These are phyloP conservation scores for Lasius platythorax DNA, from an alignment of 2,888 invertebrate genomes.

Conservation along the genomic window DNA sequence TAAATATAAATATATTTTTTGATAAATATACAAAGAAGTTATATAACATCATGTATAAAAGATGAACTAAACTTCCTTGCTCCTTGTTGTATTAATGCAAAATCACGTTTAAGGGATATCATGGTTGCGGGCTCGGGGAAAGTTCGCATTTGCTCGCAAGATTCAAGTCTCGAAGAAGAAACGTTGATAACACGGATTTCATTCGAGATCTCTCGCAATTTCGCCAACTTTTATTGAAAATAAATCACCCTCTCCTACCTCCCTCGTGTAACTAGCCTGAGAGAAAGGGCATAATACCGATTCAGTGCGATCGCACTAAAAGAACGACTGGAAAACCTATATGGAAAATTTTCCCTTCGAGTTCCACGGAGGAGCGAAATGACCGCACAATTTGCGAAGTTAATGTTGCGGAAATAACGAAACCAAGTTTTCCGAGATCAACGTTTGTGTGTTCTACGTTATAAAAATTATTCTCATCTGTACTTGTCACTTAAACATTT, in stretches of 20 bases:
- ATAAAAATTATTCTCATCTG: slow-evolving; percentile 9
- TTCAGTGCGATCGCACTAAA: not conserved
- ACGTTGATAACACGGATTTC: slow-evolving; percentile 27
- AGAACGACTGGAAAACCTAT: not conserved
- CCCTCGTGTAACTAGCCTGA: not conserved
- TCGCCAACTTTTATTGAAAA: slow-evolving; percentile 36
- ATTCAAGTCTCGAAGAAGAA: slow-evolving; percentile 18
- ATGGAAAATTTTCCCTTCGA: slow-evolving; percentile 12
- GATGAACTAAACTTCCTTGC: slow-evolving; percentile 15
- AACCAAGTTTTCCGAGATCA: not conserved
- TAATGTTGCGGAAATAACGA: slow-evolving; percentile 18
- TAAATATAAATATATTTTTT: not conserved
- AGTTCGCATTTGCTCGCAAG: slow-evolving; percentile 26
- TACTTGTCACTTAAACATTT: not conserved
- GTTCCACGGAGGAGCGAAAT: not conserved
- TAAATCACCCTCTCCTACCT: slow-evolving; percentile 17
- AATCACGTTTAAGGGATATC: slow-evolving; percentile 47
- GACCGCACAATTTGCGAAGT: not conserved
- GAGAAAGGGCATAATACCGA: not conserved
- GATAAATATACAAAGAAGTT: not conserved
- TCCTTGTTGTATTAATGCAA: slow-evolving; percentile 33
- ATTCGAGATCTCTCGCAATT: not conserved
- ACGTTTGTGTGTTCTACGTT: not conserved
- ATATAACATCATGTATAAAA: not conserved
- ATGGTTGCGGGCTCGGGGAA: slow-evolving; percentile 20